Percentiles rank a stretch among this genome's conserved stretches.
phyloP scores from a whole-genome alignment of 2,888 invertebrate species.

The Leptopilina syphax region DNA sequence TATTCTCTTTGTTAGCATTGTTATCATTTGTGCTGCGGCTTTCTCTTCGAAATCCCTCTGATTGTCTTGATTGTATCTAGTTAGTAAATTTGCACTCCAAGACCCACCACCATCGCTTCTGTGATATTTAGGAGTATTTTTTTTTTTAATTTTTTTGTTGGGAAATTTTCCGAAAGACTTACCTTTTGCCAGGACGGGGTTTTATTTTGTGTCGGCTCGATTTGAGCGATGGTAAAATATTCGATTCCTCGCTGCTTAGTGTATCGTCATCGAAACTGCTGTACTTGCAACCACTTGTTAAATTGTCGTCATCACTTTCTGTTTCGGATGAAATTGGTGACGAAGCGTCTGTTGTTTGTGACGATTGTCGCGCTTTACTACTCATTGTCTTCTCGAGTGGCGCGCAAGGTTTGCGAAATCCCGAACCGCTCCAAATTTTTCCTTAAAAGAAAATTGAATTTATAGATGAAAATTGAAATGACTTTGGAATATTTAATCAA shows the following conservation, averaged over 20 bases:
- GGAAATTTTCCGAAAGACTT: neutral
- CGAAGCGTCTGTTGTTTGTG: conserved; percentile 64
- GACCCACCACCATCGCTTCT: conserved; percentile 79
- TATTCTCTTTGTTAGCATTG: conserved; percentile 79
- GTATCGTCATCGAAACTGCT: conserved; percentile 71
- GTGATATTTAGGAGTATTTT: conserved; percentile 8
- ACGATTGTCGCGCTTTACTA: conserved; percentile 65
- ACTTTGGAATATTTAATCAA: too few relatives aligned
- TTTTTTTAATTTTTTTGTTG: neutral
- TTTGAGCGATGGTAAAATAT: conserved; percentile 59
- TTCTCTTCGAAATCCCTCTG: conserved; percentile 91
- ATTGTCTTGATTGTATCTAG: conserved; percentile 92
- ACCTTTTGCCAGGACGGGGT: conserved; percentile 64
- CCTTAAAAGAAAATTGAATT: conserved; percentile 56
- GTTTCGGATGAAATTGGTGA: conserved; percentile 67
- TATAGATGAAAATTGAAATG: neutral
- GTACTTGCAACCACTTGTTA: conserved; percentile 62
- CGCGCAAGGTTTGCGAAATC: conserved; percentile 63
- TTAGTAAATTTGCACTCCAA: conserved; percentile 87
- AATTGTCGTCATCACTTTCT: conserved; percentile 70
- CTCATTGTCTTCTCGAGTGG: conserved; percentile 63
- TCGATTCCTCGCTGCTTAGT: conserved; percentile 70
- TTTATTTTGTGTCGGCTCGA: conserved; percentile 60
- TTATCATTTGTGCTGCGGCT: conserved; percentile 83
- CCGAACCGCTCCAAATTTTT: conserved; percentile 72